phyloP scores from a whole-genome alignment of 2,797 vertebrate species.

The Argyrosomus regius region DNA sequence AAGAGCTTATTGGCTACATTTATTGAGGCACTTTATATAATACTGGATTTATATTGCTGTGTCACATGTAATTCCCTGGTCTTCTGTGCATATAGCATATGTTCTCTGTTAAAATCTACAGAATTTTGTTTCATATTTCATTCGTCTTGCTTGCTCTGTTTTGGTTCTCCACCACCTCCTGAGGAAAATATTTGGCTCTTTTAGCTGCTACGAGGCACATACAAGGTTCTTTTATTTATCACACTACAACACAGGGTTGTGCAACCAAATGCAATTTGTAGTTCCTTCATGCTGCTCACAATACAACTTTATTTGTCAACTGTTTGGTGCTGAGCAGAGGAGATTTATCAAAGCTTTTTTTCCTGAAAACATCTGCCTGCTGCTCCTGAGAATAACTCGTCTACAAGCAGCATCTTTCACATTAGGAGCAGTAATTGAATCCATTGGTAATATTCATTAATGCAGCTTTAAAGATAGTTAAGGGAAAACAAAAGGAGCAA shows the following conservation, averaged over 20 bases:
- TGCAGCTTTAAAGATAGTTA: background rate
- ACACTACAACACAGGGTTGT: too few relatives aligned
- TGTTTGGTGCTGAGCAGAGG: background rate
- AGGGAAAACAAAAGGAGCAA: background rate
- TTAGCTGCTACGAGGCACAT: too few relatives aligned
- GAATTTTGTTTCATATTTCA: background rate
- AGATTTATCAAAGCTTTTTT: background rate
- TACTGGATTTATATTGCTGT: background rate
- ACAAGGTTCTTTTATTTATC: too few relatives aligned
- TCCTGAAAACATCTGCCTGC: background rate
- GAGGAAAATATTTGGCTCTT: too few relatives aligned
- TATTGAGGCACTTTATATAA: conserved; percentile 6
- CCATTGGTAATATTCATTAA: background rate
- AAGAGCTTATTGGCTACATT: conserved; percentile 27
- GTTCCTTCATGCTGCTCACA: too few relatives aligned
- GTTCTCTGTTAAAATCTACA: background rate
- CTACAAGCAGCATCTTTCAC: background rate
- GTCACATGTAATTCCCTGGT: background rate
- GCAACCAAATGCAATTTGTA: too few relatives aligned
- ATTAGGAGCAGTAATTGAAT: background rate
- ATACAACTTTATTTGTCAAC: background rate
- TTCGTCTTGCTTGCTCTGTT: too few relatives aligned
- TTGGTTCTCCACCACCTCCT: too few relatives aligned
- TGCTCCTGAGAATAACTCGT: background rate
- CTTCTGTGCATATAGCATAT: background rate